These are phyloP conservation scores for Drosophila maculinotata DNA, from an alignment of 2,888 invertebrate genomes.

Conservation along the genomic window DNA sequence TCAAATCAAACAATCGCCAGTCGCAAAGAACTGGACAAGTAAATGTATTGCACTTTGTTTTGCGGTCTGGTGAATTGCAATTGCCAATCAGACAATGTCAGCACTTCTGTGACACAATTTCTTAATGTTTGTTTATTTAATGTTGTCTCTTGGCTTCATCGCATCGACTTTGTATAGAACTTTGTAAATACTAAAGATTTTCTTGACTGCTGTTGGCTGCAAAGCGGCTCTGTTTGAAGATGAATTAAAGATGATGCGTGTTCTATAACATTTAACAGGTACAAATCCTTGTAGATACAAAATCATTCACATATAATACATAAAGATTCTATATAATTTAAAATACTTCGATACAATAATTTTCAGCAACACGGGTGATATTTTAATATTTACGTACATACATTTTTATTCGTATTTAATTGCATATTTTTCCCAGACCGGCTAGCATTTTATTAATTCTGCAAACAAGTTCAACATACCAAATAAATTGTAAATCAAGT, in stretches of 20 bases:
- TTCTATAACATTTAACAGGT: background rate
- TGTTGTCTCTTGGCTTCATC: slow-evolving; percentile 31
- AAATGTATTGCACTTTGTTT: slow-evolving; percentile 54
- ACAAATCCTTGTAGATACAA: no score
- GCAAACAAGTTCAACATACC: background rate
- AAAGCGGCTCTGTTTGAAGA: background rate
- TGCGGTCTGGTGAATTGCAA: slow-evolving; percentile 48
- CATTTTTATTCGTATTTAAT: background rate
- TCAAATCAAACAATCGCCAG: slow-evolving; percentile 20
- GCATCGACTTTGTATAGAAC: slow-evolving; percentile 14
- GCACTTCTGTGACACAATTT: slow-evolving; percentile 45
- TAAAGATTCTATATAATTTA: no score
- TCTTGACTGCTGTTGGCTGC: slow-evolving; percentile 14
- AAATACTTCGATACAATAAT: no score
- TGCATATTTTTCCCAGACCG: background rate
- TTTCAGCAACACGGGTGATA: no score
- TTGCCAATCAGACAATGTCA: slow-evolving; percentile 65
- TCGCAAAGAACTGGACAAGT: slow-evolving; percentile 41
- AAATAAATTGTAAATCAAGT: background rate
- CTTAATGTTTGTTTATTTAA: slow-evolving; percentile 34
- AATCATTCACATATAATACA: no score
- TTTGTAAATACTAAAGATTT: slow-evolving; percentile 12
- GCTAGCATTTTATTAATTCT: background rate
- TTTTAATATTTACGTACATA: background rate
- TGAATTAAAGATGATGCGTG: slow-evolving; percentile 13